Conservation (phyloP, 53 echinoderm and acorn worm genomes). For the Stichopus horrens region DNA sequence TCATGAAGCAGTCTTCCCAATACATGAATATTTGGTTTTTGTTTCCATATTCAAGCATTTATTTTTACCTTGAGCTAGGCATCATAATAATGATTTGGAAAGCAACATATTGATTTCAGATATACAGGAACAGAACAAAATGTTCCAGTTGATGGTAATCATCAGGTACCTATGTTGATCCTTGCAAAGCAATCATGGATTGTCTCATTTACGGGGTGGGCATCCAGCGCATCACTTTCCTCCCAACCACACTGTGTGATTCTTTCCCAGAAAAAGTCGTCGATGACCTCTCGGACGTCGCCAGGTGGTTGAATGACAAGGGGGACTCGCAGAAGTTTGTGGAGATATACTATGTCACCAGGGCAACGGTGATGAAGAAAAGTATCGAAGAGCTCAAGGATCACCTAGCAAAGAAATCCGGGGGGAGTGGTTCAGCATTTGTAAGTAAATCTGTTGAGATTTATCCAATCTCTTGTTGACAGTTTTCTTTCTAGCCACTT, state of each 20-base stretch:
- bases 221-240: too few species aligned
- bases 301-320: conserved; percentile 80
- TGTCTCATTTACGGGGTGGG: not conserved
- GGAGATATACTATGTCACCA: conserved; percentile 75
- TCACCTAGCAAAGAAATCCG: conserved; percentile 80
- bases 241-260: not conserved
- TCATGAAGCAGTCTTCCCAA: too few species aligned
- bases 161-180: too few species aligned
- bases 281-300: conserved; percentile 83
- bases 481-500: too few species aligned
- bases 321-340: conserved; percentile 71
- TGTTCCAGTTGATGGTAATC: too few species aligned
- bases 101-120: too few species aligned
- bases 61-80: too few species aligned
- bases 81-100: too few species aligned
- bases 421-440: conserved; percentile 55
- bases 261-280: conserved; percentile 63
- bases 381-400: conserved; percentile 89
- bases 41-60: too few species aligned
- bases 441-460: conserved; percentile 5
- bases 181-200: not conserved
- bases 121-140: too few species aligned
- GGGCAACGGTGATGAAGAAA: conserved; percentile 76
- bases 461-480: too few species aligned
- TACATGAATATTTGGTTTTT: too few species aligned